Conservation (phyloP, 2,888 invertebrate species). For the Xestoiulus laeticollis region DNA sequence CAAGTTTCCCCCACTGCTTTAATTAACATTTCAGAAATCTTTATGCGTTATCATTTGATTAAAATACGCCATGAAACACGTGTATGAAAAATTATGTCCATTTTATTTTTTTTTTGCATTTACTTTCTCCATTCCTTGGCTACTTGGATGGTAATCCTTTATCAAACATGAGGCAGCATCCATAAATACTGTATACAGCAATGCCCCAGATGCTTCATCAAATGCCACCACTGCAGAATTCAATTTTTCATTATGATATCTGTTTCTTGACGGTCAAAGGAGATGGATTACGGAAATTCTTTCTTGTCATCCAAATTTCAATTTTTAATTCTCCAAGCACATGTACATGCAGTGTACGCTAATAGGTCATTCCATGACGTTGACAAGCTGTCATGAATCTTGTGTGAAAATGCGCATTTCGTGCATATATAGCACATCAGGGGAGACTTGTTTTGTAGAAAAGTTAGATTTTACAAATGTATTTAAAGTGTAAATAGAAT, state of each 20-base stretch:
- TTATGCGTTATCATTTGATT: slow-evolving; percentile 23
- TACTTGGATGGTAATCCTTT: not conserved
- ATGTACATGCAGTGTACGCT: not conserved
- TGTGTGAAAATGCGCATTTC: not conserved
- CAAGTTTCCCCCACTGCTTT: not conserved
- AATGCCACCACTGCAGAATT: not conserved
- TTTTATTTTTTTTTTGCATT: not conserved
- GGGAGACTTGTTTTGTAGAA: no score
- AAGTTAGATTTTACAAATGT: no score
- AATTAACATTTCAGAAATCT: slow-evolving; percentile 17
- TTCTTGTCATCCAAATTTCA: slow-evolving; percentile 13
- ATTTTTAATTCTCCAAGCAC: slow-evolving; percentile 4
- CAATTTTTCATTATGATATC: not conserved
- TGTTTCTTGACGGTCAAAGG: not conserved
- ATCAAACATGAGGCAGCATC: not conserved
- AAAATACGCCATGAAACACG: not conserved
- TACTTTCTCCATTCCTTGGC: not conserved
- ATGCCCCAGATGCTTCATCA: not conserved
- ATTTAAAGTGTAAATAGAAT: no score
- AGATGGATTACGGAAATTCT: not conserved
- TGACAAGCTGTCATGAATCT: slow-evolving; percentile 25
- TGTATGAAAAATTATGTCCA: not conserved
- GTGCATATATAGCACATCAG: not conserved
- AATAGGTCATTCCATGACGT: not conserved
- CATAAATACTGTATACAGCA: not conserved